Evolutionary conservation across 2,888 invertebrate species (phyloP).

Genomic region (Agelastica alni): DNA sequence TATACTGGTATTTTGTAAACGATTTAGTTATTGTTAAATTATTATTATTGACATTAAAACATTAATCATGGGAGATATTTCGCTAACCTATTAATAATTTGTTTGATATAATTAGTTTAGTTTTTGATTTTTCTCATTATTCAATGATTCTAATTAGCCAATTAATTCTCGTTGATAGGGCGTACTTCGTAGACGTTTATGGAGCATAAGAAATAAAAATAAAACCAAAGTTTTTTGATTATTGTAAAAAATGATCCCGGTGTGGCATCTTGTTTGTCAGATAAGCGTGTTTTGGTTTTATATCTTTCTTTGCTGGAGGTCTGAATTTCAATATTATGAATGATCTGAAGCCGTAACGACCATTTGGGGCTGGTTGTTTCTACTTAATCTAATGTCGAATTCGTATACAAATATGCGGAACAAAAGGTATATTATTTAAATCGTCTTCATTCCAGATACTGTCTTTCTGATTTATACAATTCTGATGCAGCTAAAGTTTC

Average conservation of each 20-base stretch:
- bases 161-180: no score
- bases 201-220: no score
- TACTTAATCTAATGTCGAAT: slow-evolving; percentile 35
- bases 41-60: no score
- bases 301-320: slow-evolving; percentile 23
- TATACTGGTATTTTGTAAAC: no score
- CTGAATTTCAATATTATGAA: slow-evolving; percentile 32
- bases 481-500: neutral
- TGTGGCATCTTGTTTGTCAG: slow-evolving; percentile 18
- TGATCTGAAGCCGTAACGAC: slow-evolving; percentile 34
- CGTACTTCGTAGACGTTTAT: no score
- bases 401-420: slow-evolving; percentile 27
- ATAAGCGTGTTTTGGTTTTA: slow-evolving; percentile 12
- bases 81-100: no score
- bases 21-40: no score
- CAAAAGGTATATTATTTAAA: slow-evolving; percentile 27
- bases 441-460: slow-evolving; percentile 23
- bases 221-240: no score
- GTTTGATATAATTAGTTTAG: no score
- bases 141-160: no score
- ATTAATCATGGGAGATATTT: no score
- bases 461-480: slow-evolving; percentile 14
- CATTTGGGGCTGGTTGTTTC: slow-evolving; percentile 34
- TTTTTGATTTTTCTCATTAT: no score
- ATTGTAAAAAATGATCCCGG: slow-evolving; percentile 4